Percentiles rank a stretch among this genome's conserved stretches.
Conservation (phyloP, 2,888 invertebrate genomes). For the Isotomurus palustris region DNA sequence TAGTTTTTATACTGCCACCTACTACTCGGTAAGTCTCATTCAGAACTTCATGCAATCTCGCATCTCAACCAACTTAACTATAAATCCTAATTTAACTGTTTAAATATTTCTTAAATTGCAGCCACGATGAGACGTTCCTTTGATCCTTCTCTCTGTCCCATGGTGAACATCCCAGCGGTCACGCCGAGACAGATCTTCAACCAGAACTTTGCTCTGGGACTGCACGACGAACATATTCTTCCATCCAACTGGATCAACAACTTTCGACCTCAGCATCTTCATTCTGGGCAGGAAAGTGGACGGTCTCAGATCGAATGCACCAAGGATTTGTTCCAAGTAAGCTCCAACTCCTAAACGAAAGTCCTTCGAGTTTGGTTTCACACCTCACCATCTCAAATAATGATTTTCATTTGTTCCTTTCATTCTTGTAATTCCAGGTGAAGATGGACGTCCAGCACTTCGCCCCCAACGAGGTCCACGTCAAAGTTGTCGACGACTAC, state of each 20-base stretch:
- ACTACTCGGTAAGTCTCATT: too few relatives aligned
- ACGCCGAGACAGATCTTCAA: constrained; percentile 30
- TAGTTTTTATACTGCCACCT: too few relatives aligned
- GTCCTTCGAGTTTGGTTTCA: too few relatives aligned
- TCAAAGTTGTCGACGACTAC: constrained; percentile 48
- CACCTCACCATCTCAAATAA: too few relatives aligned
- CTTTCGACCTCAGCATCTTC: constrained; percentile 24
- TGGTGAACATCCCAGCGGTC: background rate
- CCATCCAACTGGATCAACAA: too few relatives aligned
- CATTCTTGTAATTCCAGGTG: constrained; percentile 25
- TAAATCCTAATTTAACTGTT: too few relatives aligned
- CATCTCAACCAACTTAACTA: too few relatives aligned
- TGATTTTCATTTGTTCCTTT: too few relatives aligned
- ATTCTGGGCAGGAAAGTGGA: constrained; percentile 26
- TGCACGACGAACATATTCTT: constrained; percentile 28
- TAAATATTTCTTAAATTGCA: too few relatives aligned
- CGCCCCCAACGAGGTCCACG: constrained; percentile 48
- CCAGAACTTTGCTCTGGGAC: constrained; percentile 30
- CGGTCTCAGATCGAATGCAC: constrained; percentile 28
- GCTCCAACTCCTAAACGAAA: background rate
- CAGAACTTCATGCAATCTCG: too few relatives aligned
- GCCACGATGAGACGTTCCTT: too few relatives aligned
- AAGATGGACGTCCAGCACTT: constrained; percentile 48
- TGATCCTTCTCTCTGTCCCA: too few relatives aligned
- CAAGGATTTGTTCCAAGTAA: constrained; percentile 37